Conservation (phyloP, 1,140 invertebrate genomes). For the Drosophila albomicans region DNA sequence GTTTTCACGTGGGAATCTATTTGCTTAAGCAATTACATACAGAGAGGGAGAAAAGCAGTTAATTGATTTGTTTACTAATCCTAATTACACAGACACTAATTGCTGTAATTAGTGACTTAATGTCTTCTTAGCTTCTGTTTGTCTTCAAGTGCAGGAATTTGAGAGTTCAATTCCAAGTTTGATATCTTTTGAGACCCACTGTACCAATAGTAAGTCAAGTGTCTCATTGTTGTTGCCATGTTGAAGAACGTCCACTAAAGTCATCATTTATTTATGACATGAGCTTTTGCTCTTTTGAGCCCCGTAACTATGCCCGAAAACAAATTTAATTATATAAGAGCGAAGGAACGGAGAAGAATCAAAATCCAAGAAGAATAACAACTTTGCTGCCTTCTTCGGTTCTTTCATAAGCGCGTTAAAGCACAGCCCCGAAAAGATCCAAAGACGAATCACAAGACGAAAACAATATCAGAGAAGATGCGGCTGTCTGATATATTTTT, state of each 20-base stretch:
- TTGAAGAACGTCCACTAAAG: conserved; percentile 53
- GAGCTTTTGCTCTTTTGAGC: conserved; percentile 48
- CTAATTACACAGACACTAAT: conserved; percentile 14
- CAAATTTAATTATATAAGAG: conserved; percentile 75
- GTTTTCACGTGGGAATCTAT: conserved; percentile 6
- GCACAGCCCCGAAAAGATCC: conserved; percentile 14
- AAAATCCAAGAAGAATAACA: conserved; percentile 57
- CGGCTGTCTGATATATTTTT: conserved; percentile 71
- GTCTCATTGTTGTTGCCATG: conserved; percentile 38
- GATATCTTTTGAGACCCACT: conserved; percentile 32
- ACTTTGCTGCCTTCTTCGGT: conserved; percentile 24
- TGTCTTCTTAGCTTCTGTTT: neutral
- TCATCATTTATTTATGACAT: conserved; percentile 78
- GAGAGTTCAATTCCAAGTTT: conserved; percentile 16
- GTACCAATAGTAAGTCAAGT: conserved; percentile 57
- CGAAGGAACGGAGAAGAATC: conserved; percentile 35
- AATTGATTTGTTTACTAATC: conserved; percentile 19
- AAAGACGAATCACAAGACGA: conserved; percentile 34
- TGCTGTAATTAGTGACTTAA: conserved; percentile 24
- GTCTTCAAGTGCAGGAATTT: neutral
- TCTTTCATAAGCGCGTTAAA: conserved; percentile 46
- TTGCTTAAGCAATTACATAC: conserved; percentile 10
- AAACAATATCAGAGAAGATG: conserved; percentile 73
- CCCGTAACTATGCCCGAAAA: conserved; percentile 64
- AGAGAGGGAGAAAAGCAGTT: neutral